Percentiles rank a stretch among this genome's conserved stretches.
phyloP scores from a whole-genome alignment of 2,113 vertebrate species.

The Odocoileus virginianus region DNA sequence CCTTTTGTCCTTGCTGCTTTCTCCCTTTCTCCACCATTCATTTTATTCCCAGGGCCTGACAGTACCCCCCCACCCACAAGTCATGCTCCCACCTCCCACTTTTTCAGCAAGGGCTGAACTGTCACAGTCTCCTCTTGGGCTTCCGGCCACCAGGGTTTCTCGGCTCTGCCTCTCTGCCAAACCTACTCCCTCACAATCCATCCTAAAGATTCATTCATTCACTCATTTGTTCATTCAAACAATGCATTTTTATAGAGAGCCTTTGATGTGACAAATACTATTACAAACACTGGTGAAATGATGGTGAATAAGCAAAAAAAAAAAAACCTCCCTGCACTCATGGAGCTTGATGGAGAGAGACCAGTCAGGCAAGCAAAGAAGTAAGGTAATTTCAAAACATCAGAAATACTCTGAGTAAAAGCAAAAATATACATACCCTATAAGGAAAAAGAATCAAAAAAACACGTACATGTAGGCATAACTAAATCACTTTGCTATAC shows the following conservation, averaged over 20 bases:
- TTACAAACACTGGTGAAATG: neutral
- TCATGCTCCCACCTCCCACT: accelerated
- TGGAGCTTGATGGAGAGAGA: neutral
- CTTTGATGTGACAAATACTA: neutral
- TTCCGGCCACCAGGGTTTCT: neutral
- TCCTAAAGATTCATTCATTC: neutral
- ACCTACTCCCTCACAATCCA: neutral
- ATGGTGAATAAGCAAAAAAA: neutral
- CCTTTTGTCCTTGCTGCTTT: neutral
- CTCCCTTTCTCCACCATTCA: neutral
- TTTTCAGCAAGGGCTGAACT: too few relatives aligned
- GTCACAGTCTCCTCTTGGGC: neutral
- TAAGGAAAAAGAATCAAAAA: neutral
- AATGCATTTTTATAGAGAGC: neutral
- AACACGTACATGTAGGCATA: neutral
- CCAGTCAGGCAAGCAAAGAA: neutral
- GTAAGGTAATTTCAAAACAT: neutral
- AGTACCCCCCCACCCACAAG: neutral
- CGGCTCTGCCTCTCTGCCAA: neutral
- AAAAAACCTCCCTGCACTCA: neutral
- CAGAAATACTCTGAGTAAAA: neutral
- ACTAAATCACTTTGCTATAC: neutral
- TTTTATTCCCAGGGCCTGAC: neutral
- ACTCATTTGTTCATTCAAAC: neutral
- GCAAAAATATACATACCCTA: neutral